A percentile compares a stretch with the other conserved stretches of the same genome.
These are phyloP conservation scores for Daptonema setosum DNA, from an alignment of 2,888 invertebrate genomes.

Conservation along the genomic window DNA sequence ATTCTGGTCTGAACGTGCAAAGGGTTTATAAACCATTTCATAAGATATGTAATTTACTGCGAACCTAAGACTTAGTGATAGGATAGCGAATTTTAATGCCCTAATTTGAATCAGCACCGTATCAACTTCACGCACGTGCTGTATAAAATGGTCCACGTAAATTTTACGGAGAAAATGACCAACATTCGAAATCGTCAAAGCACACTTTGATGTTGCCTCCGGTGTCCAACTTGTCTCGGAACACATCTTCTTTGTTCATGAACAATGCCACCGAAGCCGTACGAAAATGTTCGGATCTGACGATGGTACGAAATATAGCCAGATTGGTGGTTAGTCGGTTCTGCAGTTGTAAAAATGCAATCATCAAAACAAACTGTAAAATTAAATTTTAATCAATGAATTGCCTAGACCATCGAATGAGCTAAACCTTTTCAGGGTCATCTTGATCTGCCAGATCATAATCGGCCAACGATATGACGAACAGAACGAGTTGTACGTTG, in stretches of 20 bases:
- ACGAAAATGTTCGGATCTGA: constrained; percentile 25
- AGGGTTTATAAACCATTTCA: too few species aligned
- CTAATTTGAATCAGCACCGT: too few species aligned
- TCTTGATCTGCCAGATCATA: constrained; percentile 16
- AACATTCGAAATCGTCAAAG: neutral
- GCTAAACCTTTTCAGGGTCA: constrained; percentile 10
- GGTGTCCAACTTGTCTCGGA: constrained; percentile 12
- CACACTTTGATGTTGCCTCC: constrained; percentile 17
- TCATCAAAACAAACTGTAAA: neutral
- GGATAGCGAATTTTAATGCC: too few species aligned
- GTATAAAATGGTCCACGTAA: too few species aligned
- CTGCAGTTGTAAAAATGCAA: constrained; percentile 23
- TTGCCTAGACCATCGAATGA: too few species aligned
- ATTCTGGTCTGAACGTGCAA: too few species aligned
- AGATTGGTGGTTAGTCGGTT: constrained; percentile 20
- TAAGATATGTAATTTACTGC: too few species aligned
- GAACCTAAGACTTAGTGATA: too few species aligned
- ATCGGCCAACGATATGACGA: constrained; percentile 14
- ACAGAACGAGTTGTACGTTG: constrained; percentile 16
- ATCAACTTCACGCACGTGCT: too few species aligned
- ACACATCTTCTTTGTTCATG: constrained; percentile 24
- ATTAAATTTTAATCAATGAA: neutral
- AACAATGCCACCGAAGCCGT: constrained; percentile 28
- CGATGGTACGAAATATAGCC: constrained; percentile 23
- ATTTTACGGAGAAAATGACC: too few species aligned